Conservation (phyloP, 2,113 vertebrate genomes). For the Mugil cephalus region DNA sequence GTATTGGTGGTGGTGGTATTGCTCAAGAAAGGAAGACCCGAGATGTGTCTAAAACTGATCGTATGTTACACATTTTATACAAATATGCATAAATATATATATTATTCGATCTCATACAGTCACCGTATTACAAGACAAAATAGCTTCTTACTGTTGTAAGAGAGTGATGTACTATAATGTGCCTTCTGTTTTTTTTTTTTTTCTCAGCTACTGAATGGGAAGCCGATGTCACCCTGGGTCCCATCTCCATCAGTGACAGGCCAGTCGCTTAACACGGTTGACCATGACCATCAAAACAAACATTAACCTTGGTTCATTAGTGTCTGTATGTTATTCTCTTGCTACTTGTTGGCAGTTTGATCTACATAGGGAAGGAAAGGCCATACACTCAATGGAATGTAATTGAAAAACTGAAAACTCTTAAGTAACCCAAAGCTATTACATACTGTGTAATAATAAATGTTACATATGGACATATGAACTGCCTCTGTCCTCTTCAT, state of each 20-base stretch:
- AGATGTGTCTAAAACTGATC: slow-evolving; percentile 11
- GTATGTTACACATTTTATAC: slow-evolving; percentile 31
- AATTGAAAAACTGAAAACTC: not conserved
- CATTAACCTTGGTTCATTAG: slow-evolving; percentile 37
- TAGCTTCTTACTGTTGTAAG: not conserved
- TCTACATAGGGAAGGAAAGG: slow-evolving; percentile 1
- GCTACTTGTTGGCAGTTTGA: slow-evolving; percentile 17
- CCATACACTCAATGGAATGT: not conserved
- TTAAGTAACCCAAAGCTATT: slow-evolving; percentile 9
- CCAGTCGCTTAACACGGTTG: slow-evolving; percentile 23
- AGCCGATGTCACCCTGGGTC: slow-evolving; percentile 65
- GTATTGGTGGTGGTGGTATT: not conserved
- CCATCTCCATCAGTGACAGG: slow-evolving; percentile 50
- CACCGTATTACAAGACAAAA: not conserved
- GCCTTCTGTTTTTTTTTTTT: slow-evolving; percentile 34
- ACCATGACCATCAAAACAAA: slow-evolving; percentile 57
- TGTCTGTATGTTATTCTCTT: slow-evolving; percentile 41
- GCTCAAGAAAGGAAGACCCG: slow-evolving; percentile 25
- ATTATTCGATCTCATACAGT: not conserved
- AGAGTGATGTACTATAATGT: not conserved
- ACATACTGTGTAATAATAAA: slow-evolving; percentile 9
- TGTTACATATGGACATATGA: slow-evolving; percentile 18
- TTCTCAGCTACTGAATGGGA: slow-evolving; percentile 68
- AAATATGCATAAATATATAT: not conserved
- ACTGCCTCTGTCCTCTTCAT: not conserved